Evolutionary conservation across 1,140 invertebrate species (phyloP), one percentile per base, ranked within the genome.

Genomic region (Antheraea pernyi): DNA sequence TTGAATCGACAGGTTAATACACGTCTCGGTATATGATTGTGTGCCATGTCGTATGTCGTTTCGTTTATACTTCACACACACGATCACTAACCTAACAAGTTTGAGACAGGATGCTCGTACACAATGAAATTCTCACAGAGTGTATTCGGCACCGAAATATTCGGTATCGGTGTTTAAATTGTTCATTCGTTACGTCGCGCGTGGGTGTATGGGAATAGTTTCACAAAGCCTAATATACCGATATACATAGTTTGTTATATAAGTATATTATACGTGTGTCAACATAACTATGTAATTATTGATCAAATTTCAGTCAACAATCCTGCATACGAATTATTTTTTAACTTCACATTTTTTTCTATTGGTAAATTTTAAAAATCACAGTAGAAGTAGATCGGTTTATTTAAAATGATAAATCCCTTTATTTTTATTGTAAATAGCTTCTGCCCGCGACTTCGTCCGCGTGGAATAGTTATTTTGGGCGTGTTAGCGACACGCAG

Each of bases 1-100:
- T 82, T 79, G 82, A 76, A 81, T 81, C 79, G 83, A 85, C 83
- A 84, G 76, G 83, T 85, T 82, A 78, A 77, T 80, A 83, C 83
- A 78, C 66, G 83, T 85, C 73, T 75, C 39, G 63, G n/a, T 16
- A 4, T 62, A 62, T 22, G 65, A 6, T 3, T 71, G 66, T 75
- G 75, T 75, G 71, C 58, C 59, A 69, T 69, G 67, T 53, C 64
- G 68, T 67, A 10, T 42, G 11, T 42, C 39, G 39, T 42, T 42
- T 42, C 39, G 39, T 42, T 42, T 42, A 42, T 70, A 73, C 69
- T 60, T 53, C 73, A 73, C 68, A 72, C 64, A 58, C 59, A 68
- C 37, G 39, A 70, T 19, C 0, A 59, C 61, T 37, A 30, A 46
- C 39, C 46, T 53, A 53, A 68, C 70, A 62, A 60, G 67, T 68